A percentile compares a stretch with the other conserved stretches of the same genome.
phyloP scores from a whole-genome alignment of 2,888 invertebrate species.

The Adelphocoris suturalis region DNA sequence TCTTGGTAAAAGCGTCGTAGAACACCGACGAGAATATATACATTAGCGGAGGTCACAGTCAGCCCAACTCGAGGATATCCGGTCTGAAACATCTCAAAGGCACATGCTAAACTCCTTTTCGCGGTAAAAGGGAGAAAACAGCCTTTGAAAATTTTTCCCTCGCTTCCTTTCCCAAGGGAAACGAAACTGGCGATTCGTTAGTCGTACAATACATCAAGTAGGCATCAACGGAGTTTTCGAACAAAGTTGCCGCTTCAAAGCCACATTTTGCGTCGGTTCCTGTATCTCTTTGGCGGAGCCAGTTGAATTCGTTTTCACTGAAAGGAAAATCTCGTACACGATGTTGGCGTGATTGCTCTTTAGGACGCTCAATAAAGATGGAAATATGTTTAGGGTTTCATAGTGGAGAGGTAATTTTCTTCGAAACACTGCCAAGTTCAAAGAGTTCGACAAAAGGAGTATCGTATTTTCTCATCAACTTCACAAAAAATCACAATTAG shows the following conservation, averaged over 20 bases:
- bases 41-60: neutral
- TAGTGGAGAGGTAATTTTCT: too few relatives aligned
- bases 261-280: neutral
- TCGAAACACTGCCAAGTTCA: too few relatives aligned
- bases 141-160: slow-evolving; percentile 11
- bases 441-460: too few relatives aligned
- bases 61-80: neutral
- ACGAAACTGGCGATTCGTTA: slow-evolving; percentile 31
- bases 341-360: neutral
- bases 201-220: slow-evolving; percentile 2
- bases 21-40: neutral
- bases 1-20: neutral
- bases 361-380: neutral
- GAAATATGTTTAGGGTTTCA: neutral
- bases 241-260: slow-evolving; percentile 1
- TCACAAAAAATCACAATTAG: too few relatives aligned
- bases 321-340: neutral
- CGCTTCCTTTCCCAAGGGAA: neutral
- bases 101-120: neutral
- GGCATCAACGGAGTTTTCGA: neutral
- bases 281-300: neutral
- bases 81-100: neutral
- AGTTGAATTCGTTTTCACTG: neutral
- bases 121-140: neutral
- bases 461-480: too few relatives aligned